phyloP scores from a whole-genome alignment of 2,797 vertebrate genomes.

The Acrossocheilus fasciatus region DNA sequence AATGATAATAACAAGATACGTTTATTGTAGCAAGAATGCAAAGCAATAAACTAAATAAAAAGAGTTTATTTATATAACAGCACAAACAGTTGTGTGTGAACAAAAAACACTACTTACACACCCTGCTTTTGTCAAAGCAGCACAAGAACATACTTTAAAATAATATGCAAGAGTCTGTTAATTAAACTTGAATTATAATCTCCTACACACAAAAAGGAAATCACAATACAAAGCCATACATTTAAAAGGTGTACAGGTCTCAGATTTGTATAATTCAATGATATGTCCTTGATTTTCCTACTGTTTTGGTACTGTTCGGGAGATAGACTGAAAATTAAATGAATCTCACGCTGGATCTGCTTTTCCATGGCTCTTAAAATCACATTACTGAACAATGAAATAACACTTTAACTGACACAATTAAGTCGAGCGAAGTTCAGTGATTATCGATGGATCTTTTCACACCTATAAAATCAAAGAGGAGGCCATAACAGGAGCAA shows the following conservation, averaged over 20 bases:
- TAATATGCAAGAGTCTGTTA: background rate
- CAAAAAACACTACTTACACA: background rate
- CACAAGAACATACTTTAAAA: background rate
- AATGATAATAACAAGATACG: background rate
- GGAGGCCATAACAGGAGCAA: background rate
- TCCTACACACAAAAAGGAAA: background rate
- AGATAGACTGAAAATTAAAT: background rate
- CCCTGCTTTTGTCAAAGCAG: background rate
- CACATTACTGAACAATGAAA: background rate
- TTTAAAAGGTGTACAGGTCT: background rate
- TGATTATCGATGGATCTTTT: slow-evolving; percentile 21
- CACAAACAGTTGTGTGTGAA: background rate
- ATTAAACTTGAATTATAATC: background rate
- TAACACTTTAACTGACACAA: slow-evolving; percentile 1
- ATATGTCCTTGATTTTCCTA: background rate
- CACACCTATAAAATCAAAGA: slow-evolving; percentile 14
- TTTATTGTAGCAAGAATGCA: background rate
- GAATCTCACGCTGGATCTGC: background rate
- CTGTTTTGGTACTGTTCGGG: background rate
- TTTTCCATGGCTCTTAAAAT: background rate
- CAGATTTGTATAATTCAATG: background rate
- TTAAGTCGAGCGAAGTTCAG: slow-evolving; percentile 17
- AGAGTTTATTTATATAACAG: slow-evolving; percentile 10
- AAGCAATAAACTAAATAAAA: background rate
- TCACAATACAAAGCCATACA: background rate